Evolutionary conservation across 2,888 invertebrate genomes (phyloP), one percentile per base, ranked within the genome.

Genomic region (Nasonia oneida): DNA sequence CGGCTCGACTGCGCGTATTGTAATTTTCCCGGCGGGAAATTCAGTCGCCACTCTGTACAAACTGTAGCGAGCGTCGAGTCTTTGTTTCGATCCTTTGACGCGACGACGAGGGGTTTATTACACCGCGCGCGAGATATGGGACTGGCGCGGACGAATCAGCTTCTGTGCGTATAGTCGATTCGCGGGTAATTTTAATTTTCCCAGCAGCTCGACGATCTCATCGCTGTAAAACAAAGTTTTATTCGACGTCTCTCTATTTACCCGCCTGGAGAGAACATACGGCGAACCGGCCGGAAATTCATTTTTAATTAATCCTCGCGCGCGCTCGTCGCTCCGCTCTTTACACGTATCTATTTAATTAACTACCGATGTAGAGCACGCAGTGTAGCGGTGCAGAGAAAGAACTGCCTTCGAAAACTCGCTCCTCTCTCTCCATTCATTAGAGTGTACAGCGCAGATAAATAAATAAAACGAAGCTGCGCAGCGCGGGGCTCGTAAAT

Each of bases 81-180:
- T 77, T 77, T 83, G 76, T 83, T 70, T 71, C 70, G n/a, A 33
- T 53, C 75, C 67, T 82, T 82, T 82, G 76, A 82, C 74, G 47
- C 64, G 2, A 39, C 39, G 23, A n/a, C 14, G 50, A 23, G 47
- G 29, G 71, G 47, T 77, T 76, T n/a, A 77, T 83, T 77, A 75
- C 53, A 15, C 6, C 33, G 81, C 61, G 57, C 29, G 50, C 50
- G 39, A n/a, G 12, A 64, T 37, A 29, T 67, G 57, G n/a, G n/a
- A 67, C 29, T 29, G 29, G 29, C 29, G 29, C 29, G 29, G 29
- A 1, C 29, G 29, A 29, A 29, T 29, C 29, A 29, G 29, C 29
- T 29, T 29, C 29, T 29, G 1, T 29, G 1, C 29, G 29, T 61
- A 61, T 61, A 61, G 23, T 6, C 57, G 57, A 61, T 61, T 61